Conservation (phyloP, 53 echinoderm and acorn worm genomes). For the Henricia sp. region DNA sequence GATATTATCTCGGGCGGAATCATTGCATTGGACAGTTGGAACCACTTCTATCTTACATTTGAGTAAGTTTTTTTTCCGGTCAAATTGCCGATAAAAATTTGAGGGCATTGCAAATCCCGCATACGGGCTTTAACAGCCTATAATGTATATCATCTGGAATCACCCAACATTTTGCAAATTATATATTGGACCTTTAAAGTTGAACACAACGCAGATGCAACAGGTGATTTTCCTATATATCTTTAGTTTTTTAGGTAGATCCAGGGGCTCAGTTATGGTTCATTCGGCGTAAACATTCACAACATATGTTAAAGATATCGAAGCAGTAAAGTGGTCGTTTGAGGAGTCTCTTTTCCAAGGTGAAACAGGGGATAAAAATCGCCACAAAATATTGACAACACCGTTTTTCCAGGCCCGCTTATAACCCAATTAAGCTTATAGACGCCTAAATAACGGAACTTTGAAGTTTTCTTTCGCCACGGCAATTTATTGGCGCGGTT, state of each 20-base stretch:
- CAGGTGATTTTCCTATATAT: background rate
- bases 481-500: no score
- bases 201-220: background rate
- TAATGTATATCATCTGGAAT: background rate
- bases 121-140: background rate
- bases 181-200: background rate
- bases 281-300: conserved; percentile 44
- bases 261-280: background rate
- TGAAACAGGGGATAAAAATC: conserved; percentile 1
- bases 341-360: conserved; percentile 46
- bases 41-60: no score
- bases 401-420: conserved; percentile 44
- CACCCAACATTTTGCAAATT: background rate
- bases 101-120: background rate
- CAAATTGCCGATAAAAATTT: no score
- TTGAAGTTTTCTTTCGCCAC: background rate
- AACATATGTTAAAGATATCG: conserved; percentile 58
- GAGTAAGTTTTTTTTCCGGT: no score
- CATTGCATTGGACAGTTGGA: no score
- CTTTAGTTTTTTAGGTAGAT: background rate
- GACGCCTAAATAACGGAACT: background rate
- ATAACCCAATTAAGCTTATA: conserved; percentile 26
- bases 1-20: no score
- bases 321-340: background rate
- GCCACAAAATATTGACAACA: conserved; percentile 24